Evolutionary conservation across 2,888 invertebrate species (phyloP).

Genomic region (Spisula solida): DNA sequence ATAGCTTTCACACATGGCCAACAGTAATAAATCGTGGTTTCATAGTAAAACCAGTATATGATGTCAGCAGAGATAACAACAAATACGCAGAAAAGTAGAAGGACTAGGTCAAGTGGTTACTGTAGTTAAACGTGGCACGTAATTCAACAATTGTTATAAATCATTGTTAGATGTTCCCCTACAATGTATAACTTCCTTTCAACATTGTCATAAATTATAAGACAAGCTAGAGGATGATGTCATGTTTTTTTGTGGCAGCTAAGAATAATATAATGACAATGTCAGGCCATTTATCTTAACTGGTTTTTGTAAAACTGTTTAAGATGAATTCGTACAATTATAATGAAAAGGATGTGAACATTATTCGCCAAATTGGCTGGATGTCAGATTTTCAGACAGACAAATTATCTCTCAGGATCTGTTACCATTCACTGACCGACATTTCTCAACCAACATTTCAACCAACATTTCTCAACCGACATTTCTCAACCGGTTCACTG

Average conservation of each 20-base stretch:
- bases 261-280: conserved; percentile 3
- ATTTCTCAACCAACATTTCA: neutral
- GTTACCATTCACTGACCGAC: neutral
- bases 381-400: neutral
- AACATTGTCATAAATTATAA: neutral
- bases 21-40: neutral
- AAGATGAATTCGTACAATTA: neutral
- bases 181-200: neutral
- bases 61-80: neutral
- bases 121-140: neutral
- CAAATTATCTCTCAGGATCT: neutral
- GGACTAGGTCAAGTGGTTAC: neutral
- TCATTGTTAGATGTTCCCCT: neutral
- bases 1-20: neutral
- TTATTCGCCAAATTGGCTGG: neutral
- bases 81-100: neutral
- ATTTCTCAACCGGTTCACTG: too few relatives aligned
- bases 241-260: neutral
- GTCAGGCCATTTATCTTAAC: neutral
- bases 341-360: neutral
- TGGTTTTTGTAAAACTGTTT: neutral
- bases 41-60: neutral
- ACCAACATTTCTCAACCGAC: neutral
- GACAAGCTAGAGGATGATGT: neutral
- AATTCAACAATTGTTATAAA: neutral